A percentile compares a stretch with the other conserved stretches of the same genome.
phyloP scores from a whole-genome alignment of 2,888 invertebrate species.

The Allophyes oxyacanthae region DNA sequence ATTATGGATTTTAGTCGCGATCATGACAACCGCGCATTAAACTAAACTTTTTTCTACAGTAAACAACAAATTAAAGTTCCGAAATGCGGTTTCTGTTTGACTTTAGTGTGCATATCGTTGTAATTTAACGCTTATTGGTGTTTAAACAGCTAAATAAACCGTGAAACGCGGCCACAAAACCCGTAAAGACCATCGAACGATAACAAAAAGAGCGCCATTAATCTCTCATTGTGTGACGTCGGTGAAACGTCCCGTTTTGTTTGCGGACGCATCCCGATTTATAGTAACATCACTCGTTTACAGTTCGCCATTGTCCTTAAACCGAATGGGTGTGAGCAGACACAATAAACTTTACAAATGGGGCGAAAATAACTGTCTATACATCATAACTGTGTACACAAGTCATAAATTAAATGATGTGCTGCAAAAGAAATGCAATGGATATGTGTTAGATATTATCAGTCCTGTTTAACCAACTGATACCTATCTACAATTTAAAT shows the following conservation, averaged over 20 bases:
- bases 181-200: conserved; percentile 83
- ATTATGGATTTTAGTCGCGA: conserved; percentile 30
- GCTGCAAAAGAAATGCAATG: conserved; percentile 33
- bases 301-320: conserved; percentile 80
- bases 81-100: conserved; percentile 67
- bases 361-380: conserved; percentile 81
- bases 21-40: conserved; percentile 46
- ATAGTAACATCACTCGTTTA: conserved; percentile 75
- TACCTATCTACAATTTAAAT: conserved; percentile 20
- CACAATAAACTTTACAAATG: conserved; percentile 82
- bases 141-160: conserved; percentile 84
- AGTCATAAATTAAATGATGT: conserved; percentile 75
- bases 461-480: conserved; percentile 10
- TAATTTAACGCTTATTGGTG: conserved; percentile 81
- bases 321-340: conserved; percentile 85
- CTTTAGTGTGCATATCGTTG: conserved; percentile 68
- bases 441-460: conserved; percentile 24
- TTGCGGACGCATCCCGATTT: conserved; percentile 82
- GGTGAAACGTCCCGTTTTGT: conserved; percentile 82
- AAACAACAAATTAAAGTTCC: conserved; percentile 50
- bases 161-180: conserved; percentile 86
- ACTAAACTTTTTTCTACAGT: conserved; percentile 52
- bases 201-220: conserved; percentile 86
- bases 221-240: conserved; percentile 85
- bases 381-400: conserved; percentile 81